Base-by-base conservation (phyloP, 2,888 invertebrate species). In the Stegana nigrithorax region DNA sequence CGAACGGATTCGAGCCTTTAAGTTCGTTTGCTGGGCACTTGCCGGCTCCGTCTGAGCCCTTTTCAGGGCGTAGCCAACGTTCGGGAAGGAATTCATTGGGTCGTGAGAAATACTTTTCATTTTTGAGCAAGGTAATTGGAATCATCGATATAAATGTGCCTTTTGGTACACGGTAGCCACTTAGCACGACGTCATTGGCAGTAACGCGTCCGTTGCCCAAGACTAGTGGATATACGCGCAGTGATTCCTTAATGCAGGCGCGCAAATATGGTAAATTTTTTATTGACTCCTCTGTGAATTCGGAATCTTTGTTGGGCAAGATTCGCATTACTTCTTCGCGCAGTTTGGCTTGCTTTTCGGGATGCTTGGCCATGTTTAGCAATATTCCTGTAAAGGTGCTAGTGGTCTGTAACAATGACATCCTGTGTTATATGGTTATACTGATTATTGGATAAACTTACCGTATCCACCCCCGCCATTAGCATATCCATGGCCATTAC, bases 171-270 rank as follows among this genome's bases (percentile, higher is more conserved):
- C 81, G 81, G 72, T 91, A 93, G n/a, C 90, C 91, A 47, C 88
- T 86, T 1, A 93, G 74, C 5, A 89, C 87, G 23, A 89, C 86
- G 63, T 91, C 90, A 39, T 88, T 87, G 0, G 84, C 82, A 36
- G 88, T 84, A 26, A 83, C 83, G 64, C 92, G 86, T 0, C 87
- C 75, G 70, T 89, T 90, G 0, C 88, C 91, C 10, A 88, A 75
- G 0, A 87, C 86, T 0, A 91, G 87, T 0, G 91, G 90, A 70
- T 88, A 86, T 1, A 91, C 0, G 65, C 93, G 87, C 65, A 92
- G 83, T 0, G 90, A 87, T 81, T 94, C 93, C 77, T 92, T 93
- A 19, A 93, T 87, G 73, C 92, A 92, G 0, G 92, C 93, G 62
- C 88, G 90, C 19, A 93, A 78, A 78, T 91, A 93, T 0, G 89